Conservation (phyloP, 2,888 invertebrate genomes). For the Scrobipalpa costella region DNA sequence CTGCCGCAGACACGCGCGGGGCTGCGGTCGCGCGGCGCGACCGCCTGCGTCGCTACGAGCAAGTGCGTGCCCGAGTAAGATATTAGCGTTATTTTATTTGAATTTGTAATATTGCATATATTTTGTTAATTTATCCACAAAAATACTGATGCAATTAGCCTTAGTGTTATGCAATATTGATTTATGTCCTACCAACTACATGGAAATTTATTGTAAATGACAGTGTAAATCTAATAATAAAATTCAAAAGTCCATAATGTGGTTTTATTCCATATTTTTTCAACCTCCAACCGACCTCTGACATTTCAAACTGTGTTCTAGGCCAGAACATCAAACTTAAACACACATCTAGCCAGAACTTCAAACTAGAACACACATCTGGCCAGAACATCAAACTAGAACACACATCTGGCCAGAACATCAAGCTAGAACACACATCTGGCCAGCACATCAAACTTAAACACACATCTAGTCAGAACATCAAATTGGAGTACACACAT, state of each 20-base stretch:
- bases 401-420: no score
- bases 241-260: conserved; percentile 76
- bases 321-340: neutral
- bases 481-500: no score
- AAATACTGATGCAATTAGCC: conserved; percentile 81
- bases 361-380: no score
- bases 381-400: no score
- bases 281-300: neutral
- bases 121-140: conserved; percentile 80
- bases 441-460: no score
- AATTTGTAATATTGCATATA: conserved; percentile 80
- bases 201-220: conserved; percentile 82
- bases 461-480: no score
- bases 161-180: conserved; percentile 81
- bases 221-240: conserved; percentile 82
- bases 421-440: no score
- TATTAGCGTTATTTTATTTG: conserved; percentile 80
- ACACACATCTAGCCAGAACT: no score
- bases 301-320: neutral
- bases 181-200: conserved; percentile 81
- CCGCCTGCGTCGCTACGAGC: conserved; percentile 47
- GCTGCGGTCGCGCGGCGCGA: conserved; percentile 5
- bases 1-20: conserved; percentile 9
- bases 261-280: conserved; percentile 54
- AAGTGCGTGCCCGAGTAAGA: conserved; percentile 78